Base-by-base conservation (phyloP, 2,797 vertebrate genomes). In the Macropus fuliginosus region DNA sequence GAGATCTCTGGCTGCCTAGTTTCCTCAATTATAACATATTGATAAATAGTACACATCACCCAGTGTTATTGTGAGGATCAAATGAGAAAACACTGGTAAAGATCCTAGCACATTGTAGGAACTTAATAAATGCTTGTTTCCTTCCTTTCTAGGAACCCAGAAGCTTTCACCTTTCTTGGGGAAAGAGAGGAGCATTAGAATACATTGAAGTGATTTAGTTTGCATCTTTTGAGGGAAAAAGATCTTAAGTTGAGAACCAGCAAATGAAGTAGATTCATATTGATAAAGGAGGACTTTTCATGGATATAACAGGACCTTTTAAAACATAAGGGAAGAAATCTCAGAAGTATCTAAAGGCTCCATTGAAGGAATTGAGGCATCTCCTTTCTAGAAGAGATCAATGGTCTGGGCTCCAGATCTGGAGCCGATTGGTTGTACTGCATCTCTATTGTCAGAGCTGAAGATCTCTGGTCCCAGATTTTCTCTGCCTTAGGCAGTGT, bases 311-410 rank as follows among this genome's bases (percentile, higher is more conserved):
- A 95, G 95, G 96, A 97, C 92, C 91, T 96, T 96, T 94, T 81
- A 95, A 96, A 96, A 93, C 89, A 50, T 55, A 31, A 95, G 90
- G 46, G 91, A 91, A 94, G 52, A 95, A 57, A 90, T 95, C 91
- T 97, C 92, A 90, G 55, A 91, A 93, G 96, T 97, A 95, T 97
- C 96, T 95, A 93, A 97, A 94, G 54, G 90, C 62, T 91, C 96
- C 59, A 5, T 66, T 97, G 93, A 91, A 66, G 91, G 57, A 90
- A 55, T 0, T 81, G 2, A 94, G 54, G 92, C 34, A 11, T 95
- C 55, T 95, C n/a, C 89, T 97, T 95, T 95, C 93, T 92, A 16
- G 4, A 62, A 34, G 92, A 91, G 66, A 81, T 62, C 56, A 91
- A 21, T 29, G 46, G 40, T 40, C 40, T 52, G 87, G 93, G 27